Conservation (phyloP, 2,113 vertebrate genomes). For the Ammodytes dubius region DNA sequence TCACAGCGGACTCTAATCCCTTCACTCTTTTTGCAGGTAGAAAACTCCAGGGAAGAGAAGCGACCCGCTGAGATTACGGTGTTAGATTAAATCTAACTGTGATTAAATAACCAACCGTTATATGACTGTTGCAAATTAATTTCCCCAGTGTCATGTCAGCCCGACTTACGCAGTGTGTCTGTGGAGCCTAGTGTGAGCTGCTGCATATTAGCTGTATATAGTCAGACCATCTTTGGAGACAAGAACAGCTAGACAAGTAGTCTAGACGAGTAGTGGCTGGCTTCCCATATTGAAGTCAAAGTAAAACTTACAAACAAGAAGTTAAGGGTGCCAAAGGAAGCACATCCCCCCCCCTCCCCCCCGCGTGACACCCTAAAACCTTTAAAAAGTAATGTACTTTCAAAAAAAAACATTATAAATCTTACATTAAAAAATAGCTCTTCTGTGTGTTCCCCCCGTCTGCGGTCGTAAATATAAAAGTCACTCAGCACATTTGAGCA, state of each 20-base stretch:
- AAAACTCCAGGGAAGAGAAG: conserved; percentile 51
- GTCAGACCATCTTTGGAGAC: conserved; percentile 21
- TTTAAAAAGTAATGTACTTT: background rate
- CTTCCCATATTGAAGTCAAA: conserved; percentile 17
- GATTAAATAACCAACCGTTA: conserved; percentile 78
- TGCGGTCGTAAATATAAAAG: conserved; percentile 54
- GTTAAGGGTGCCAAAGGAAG: background rate
- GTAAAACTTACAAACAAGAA: conserved; percentile 1
- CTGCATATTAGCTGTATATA: conserved; percentile 47
- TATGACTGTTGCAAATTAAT: conserved; percentile 78
- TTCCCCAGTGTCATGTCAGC: conserved; percentile 76
- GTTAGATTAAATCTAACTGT: conserved; percentile 78
- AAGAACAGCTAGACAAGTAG: conserved; percentile 2
- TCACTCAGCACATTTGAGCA: conserved; percentile 54
- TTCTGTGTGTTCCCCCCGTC: conserved; percentile 20
- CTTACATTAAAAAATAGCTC: conserved; percentile 30
- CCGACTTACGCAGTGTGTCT: conserved; percentile 48
- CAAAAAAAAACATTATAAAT: conserved; percentile 13
- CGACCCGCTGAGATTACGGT: conserved; percentile 60
- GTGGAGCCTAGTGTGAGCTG: conserved; percentile 42
- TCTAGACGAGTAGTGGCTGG: background rate
- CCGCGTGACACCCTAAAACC: background rate
- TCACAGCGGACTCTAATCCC: conserved; percentile 55
- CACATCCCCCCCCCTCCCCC: background rate
- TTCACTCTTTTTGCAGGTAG: conserved; percentile 53